phyloP scores from a whole-genome alignment of 2,113 vertebrate species.

The Pomatorhinus ruficollis region DNA sequence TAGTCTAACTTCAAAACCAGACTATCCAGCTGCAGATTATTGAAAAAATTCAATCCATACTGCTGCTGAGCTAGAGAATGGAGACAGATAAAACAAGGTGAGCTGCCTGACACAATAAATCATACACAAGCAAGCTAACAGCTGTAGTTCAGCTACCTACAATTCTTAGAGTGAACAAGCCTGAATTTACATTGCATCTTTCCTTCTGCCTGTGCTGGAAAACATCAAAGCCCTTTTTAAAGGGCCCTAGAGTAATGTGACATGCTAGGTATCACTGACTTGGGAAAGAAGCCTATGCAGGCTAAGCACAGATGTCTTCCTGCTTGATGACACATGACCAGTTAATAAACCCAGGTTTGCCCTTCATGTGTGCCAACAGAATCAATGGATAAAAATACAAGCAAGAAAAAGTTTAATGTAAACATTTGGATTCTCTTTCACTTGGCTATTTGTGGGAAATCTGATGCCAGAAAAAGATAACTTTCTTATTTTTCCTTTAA shows the following conservation, averaged over 20 bases:
- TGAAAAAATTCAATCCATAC: background rate
- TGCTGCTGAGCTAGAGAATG: background rate
- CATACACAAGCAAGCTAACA: background rate
- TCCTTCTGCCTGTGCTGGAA: background rate
- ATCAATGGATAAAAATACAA: background rate
- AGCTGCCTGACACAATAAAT: background rate
- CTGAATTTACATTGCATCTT: background rate
- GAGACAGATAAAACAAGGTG: background rate
- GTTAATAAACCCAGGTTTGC: background rate
- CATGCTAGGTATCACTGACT: background rate
- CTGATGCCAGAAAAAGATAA: background rate
- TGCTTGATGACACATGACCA: fast-evolving
- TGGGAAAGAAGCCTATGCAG: background rate
- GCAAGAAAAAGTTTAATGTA: background rate
- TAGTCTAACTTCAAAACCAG: background rate
- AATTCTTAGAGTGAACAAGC: background rate
- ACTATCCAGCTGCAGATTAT: background rate
- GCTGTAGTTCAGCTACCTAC: background rate
- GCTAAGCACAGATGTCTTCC: background rate
- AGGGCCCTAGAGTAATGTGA: background rate
- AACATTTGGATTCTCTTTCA: background rate
- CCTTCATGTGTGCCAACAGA: background rate
- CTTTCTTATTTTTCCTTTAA: background rate
- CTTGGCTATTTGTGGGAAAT: background rate
- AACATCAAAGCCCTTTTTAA: background rate